Conservation (phyloP, 1,140 invertebrate species). For the Ectropis grisescens region DNA sequence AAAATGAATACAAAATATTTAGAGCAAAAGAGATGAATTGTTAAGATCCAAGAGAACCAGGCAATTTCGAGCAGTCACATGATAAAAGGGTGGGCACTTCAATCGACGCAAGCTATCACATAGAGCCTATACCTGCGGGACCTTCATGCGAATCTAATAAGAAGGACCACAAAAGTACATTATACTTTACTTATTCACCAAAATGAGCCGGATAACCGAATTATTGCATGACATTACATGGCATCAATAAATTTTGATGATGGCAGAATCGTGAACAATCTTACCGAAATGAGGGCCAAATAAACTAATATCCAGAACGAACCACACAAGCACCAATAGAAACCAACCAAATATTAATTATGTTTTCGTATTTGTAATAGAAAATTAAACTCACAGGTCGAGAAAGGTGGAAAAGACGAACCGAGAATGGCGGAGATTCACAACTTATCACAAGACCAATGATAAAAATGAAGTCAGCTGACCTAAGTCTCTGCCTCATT, state of each 20-base stretch:
- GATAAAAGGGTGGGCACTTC: too few relatives aligned
- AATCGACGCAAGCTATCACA: too few relatives aligned
- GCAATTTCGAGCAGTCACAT: too few relatives aligned
- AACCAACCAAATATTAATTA: slow-evolving; percentile 20
- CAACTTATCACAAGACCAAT: slow-evolving; percentile 69
- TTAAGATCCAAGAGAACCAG: too few relatives aligned
- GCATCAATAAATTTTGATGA: slow-evolving; percentile 10
- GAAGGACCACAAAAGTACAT: too few relatives aligned
- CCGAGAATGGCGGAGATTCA: slow-evolving; percentile 66
- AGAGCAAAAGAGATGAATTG: too few relatives aligned
- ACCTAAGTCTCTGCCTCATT: slow-evolving; percentile 49
- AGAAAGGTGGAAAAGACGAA: slow-evolving; percentile 62
- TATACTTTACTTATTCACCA: neutral
- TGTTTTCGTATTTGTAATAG: slow-evolving; percentile 22
- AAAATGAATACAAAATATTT: too few relatives aligned
- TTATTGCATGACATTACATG: slow-evolving; percentile 21
- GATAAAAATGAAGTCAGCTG: slow-evolving; percentile 70
- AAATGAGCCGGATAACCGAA: slow-evolving; percentile 2
- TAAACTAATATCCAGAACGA: slow-evolving; percentile 21
- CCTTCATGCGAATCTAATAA: too few relatives aligned
- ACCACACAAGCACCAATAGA: slow-evolving; percentile 28
- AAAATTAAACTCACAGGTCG: slow-evolving; percentile 59
- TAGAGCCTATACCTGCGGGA: too few relatives aligned
- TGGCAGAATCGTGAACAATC: slow-evolving; percentile 23
- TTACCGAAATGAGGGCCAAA: slow-evolving; percentile 24